A percentile compares a stretch with the other conserved stretches of the same genome.
These are phyloP conservation scores for Crotalus tigris DNA, from an alignment of 2,113 vertebrate genomes.

Conservation along the genomic window DNA sequence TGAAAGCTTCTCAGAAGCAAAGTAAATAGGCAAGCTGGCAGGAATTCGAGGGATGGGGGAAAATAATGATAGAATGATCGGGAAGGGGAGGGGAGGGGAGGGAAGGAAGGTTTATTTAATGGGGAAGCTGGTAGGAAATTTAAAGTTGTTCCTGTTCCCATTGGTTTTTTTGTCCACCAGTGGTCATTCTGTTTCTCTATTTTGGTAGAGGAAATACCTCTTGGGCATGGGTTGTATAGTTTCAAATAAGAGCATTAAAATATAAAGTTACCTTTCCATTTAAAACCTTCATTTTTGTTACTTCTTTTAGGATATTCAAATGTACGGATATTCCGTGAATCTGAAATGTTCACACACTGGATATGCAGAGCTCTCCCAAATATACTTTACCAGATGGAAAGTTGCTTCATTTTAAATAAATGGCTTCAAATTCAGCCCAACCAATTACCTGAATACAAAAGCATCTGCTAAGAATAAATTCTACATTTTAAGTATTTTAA, in stretches of 20 bases:
- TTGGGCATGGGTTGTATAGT: background rate
- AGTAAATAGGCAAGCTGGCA: too few species aligned
- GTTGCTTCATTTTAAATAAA: background rate
- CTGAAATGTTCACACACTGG: background rate
- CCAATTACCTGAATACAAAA: background rate
- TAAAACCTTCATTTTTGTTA: background rate
- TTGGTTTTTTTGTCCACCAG: background rate
- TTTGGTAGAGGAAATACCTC: background rate
- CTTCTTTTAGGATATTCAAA: conserved; percentile 1
- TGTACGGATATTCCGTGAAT: conserved; percentile 16
- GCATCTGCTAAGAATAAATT: background rate
- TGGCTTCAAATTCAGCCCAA: background rate
- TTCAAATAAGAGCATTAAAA: background rate
- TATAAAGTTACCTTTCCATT: background rate
- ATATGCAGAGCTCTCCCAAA: background rate
- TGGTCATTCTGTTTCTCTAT: background rate
- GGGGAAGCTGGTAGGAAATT: background rate
- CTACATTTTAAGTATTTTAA: background rate
- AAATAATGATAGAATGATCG: too few species aligned
- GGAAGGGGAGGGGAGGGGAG: too few species aligned
- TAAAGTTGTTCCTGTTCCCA: background rate
- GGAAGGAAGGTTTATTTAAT: background rate
- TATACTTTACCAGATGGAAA: background rate
- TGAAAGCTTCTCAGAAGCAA: too few species aligned
- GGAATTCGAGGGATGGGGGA: too few species aligned